A percentile compares a stretch with the other conserved stretches of the same genome.
These are phyloP conservation scores for Brachirus orientalis DNA, from an alignment of 2,113 vertebrate genomes.

Conservation along the genomic window DNA sequence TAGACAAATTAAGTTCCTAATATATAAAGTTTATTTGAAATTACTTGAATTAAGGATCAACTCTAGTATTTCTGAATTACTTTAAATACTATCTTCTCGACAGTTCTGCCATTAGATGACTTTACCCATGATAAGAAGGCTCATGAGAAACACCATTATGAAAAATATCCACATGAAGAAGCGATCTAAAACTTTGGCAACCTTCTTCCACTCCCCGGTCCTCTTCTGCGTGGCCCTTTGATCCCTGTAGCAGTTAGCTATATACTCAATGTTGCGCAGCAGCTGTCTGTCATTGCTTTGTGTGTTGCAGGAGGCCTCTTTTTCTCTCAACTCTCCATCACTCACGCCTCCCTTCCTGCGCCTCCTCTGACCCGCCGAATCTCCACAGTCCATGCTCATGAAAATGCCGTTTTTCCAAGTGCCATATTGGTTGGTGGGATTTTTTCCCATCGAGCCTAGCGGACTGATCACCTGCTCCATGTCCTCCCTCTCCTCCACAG, in stretches of 20 bases:
- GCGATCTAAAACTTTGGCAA: constrained; percentile 90
- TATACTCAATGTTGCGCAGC: constrained; percentile 83
- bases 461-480: constrained; percentile 62
- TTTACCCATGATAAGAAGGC: constrained; percentile 86
- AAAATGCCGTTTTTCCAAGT: constrained; percentile 47
- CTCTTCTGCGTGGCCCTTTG: constrained; percentile 84
- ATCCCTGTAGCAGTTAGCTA: constrained; percentile 84
- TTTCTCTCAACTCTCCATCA: constrained; percentile 45
- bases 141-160: constrained; percentile 91
- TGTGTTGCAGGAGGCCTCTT: constrained; percentile 11
- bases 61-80: neutral
- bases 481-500: constrained; percentile 57
- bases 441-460: constrained; percentile 12
- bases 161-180: constrained; percentile 94
- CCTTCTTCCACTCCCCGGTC: constrained; percentile 88
- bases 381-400: constrained; percentile 64
- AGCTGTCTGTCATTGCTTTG: constrained; percentile 78
- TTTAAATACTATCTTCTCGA: neutral
- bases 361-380: constrained; percentile 24
- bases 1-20: no score
- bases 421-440: constrained; percentile 54
- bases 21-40: no score
- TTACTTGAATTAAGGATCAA: no score
- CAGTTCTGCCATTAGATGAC: constrained; percentile 74
- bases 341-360: constrained; percentile 69